Percentiles rank a stretch among this genome's conserved stretches.
phyloP scores from a whole-genome alignment of 2,797 vertebrate species.

The Brachyalestes nurse region DNA sequence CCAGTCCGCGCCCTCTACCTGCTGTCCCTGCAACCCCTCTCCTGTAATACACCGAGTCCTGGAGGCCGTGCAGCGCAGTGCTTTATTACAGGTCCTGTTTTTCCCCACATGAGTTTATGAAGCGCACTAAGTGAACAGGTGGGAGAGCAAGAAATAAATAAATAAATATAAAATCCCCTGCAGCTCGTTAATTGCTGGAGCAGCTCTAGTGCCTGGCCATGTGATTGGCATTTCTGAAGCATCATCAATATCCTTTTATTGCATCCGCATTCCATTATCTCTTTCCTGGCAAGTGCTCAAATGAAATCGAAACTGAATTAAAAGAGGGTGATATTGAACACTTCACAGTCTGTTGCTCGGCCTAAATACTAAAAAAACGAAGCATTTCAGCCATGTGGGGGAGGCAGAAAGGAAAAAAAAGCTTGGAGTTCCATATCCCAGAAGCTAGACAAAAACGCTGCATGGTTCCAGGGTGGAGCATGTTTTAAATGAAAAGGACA shows the following conservation, averaged over 20 bases:
- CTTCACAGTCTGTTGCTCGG: conserved; percentile 53
- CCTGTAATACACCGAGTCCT: conserved; percentile 36
- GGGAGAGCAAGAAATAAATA: neutral
- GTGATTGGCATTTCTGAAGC: conserved; percentile 64
- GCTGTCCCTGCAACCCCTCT: conserved; percentile 41
- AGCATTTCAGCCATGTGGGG: conserved; percentile 36
- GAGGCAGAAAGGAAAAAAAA: conserved; percentile 22
- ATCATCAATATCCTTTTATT: conserved; percentile 62
- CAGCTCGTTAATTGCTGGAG: conserved; percentile 52
- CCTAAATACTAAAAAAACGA: conserved; percentile 55
- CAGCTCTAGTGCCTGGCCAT: conserved; percentile 35
- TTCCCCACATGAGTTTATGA: conserved; percentile 52
- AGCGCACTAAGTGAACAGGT: conserved; percentile 12
- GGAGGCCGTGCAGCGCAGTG: conserved; percentile 35
- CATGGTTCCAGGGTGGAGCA: conserved; percentile 19
- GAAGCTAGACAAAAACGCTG: conserved; percentile 13
- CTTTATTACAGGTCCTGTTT: conserved; percentile 46
- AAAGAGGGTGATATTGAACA: conserved; percentile 53
- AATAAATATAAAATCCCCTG: conserved; percentile 31
- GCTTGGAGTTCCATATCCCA: neutral
- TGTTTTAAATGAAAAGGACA: conserved; percentile 17
- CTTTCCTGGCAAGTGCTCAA: conserved; percentile 49
- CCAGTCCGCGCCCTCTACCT: conserved; percentile 43
- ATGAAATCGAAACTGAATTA: conserved; percentile 62
- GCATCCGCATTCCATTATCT: conserved; percentile 61